Evolutionary conservation across 2,888 invertebrate species (phyloP).

Genomic region (Cantharis rufa): DNA sequence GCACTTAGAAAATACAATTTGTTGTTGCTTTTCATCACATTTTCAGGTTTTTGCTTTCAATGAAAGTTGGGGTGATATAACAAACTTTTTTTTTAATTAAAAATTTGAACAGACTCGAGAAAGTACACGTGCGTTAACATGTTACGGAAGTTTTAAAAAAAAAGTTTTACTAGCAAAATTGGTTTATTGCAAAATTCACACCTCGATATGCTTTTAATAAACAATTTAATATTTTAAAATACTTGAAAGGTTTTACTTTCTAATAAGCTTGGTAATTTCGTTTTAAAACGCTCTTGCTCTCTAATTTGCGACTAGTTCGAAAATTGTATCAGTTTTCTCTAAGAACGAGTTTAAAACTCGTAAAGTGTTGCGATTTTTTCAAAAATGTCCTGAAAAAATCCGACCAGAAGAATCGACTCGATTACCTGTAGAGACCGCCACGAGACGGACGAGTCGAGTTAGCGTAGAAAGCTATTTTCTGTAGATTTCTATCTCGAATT

Average conservation of each 20-base stretch:
- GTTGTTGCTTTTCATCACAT: background rate
- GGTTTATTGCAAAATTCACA: background rate
- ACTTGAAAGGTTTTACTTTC: background rate
- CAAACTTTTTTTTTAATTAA: constrained; percentile 9
- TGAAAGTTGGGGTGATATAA: constrained; percentile 8
- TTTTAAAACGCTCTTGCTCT: background rate
- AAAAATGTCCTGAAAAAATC: background rate
- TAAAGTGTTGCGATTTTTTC: background rate
- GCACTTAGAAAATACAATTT: constrained; percentile 28
- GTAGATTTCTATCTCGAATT: background rate
- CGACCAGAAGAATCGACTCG: background rate
- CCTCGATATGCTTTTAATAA: background rate
- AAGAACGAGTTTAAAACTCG: background rate
- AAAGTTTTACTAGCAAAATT: background rate
- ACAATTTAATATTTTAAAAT: background rate
- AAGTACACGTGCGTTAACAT: constrained; percentile 12
- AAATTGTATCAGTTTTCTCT: background rate
- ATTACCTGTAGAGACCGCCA: background rate
- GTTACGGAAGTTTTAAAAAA: background rate
- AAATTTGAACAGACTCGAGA: constrained; percentile 3
- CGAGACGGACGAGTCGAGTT: background rate
- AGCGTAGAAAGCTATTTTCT: background rate
- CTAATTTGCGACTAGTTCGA: background rate
- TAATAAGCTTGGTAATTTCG: background rate
- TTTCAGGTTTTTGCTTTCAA: constrained; percentile 7